Percentiles rank a stretch among this genome's conserved stretches.
phyloP scores from a whole-genome alignment of 2,888 invertebrate species.

The Nymphalis polychloros region DNA sequence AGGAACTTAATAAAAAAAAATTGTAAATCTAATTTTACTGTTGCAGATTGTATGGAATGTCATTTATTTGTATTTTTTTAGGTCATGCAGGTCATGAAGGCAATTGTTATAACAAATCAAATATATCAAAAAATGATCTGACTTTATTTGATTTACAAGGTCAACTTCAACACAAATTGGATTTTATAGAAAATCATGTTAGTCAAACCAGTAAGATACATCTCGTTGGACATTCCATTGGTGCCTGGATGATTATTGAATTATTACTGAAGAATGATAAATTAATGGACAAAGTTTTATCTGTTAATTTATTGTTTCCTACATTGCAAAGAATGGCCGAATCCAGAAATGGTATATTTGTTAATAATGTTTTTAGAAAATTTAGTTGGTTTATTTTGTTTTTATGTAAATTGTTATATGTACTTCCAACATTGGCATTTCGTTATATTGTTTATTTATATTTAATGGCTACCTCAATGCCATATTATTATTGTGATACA shows the following conservation, averaged over 20 bases:
- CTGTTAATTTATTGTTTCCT: slow-evolving; percentile 90
- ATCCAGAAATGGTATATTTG: slow-evolving; percentile 86
- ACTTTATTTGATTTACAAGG: slow-evolving; percentile 87
- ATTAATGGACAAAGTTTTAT: slow-evolving; percentile 80
- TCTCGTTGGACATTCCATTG: slow-evolving; percentile 95
- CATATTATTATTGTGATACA: slow-evolving; percentile 70
- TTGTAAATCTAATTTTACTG: too few relatives aligned
- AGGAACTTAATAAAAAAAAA: too few relatives aligned
- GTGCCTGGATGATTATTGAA: slow-evolving; percentile 91
- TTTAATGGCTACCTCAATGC: slow-evolving; percentile 77
- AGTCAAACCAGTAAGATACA: slow-evolving; percentile 88
- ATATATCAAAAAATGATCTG: slow-evolving; percentile 78
- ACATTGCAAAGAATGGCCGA: slow-evolving; percentile 91
- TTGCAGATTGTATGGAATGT: too few relatives aligned
- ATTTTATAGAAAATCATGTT: slow-evolving; percentile 88
- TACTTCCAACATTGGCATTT: slow-evolving; percentile 80
- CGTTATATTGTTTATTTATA: slow-evolving; percentile 79
- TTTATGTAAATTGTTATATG: slow-evolving; percentile 64
- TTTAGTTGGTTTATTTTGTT: slow-evolving; percentile 56
- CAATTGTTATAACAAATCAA: slow-evolving; percentile 53
- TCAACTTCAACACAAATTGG: slow-evolving; percentile 90
- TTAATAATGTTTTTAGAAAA: slow-evolving; percentile 83
- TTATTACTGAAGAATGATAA: slow-evolving; percentile 82
- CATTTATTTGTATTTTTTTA: slow-evolving; percentile 46
- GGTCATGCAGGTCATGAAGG: slow-evolving; percentile 89